Base-by-base conservation (phyloP, 2,113 vertebrate species). In the Pelobates fuscus region DNA sequence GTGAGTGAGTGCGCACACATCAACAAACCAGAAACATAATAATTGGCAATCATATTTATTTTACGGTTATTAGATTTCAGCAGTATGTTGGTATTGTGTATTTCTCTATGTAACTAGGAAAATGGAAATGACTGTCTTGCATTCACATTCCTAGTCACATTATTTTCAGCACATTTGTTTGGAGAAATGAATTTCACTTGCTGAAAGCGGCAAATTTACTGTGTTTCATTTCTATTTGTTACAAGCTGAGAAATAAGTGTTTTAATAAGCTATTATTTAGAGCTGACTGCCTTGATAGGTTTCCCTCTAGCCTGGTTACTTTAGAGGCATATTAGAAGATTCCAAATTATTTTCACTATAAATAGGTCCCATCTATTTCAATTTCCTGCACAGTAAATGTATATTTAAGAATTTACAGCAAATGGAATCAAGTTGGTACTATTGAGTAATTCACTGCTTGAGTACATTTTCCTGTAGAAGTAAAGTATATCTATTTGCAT, bases 181-280 rank as follows among this genome's bases (percentile, higher is more conserved):
- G 14, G 44, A 14, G 60, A 32, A 54, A 72, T 52, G 59, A 52
- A 64, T 72, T 72, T 72, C 44, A 72, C 17, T 37, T 27, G 41
- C 46, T 62, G 60, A 71, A 30, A 52, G 57, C 60, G 37, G 69
- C 17, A 29, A 49, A 37, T 49, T 71, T 29, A 62, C 69, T 29
- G 24, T 44, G 24, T 58, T 18, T 71, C 29, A 62, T 72, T 63
- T 14, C 44, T 72, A 54, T 63, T 72, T 64, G 62, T 54, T 72
- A 32, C 70, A 63, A 54, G 70, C 59, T 32, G 64, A 49, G 70
- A 72, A 72, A 24, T 63, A 71, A 71, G 44, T 72, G 70, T 72
- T 62, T 52, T 72, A 72, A 72, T 72, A 72, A 72, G 27, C 43
- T 26, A 72, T 72, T 72, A 72, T 72, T 72, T 72, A 63, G 62